Conservation (phyloP, 2,888 invertebrate species). For the Resseliella maxima region DNA sequence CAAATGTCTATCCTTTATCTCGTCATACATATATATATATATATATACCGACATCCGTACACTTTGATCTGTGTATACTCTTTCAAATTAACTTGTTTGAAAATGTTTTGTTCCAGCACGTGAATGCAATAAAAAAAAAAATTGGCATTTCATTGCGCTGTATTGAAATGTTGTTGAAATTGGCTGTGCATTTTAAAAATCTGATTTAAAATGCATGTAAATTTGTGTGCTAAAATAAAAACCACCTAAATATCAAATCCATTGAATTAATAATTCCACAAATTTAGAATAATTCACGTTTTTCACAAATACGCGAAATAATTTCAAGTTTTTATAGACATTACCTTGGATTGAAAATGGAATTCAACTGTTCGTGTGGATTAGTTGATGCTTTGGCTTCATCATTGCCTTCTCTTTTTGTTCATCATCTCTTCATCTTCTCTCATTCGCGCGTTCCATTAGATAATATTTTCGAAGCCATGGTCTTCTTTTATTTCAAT, state of each 20-base stretch:
- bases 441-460: neutral
- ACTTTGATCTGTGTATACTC: neutral
- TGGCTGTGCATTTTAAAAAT: neutral
- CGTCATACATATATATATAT: too few species aligned
- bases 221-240: neutral
- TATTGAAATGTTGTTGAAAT: neutral
- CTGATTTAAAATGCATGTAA: neutral
- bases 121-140: conserved; percentile 53
- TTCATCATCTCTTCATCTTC: neutral
- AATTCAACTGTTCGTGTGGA: too few species aligned
- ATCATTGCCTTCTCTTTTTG: neutral
- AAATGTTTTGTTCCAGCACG: conserved; percentile 48
- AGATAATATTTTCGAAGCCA: conserved; percentile 23
- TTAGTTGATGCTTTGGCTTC: too few species aligned
- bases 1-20: neutral
- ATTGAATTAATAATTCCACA: neutral
- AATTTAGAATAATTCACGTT: conserved; percentile 30
- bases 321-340: neutral
- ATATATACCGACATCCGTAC: too few species aligned
- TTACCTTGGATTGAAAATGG: neutral
- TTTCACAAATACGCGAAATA: neutral
- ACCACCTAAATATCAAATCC: conserved; percentile 16
- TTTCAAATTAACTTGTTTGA: conserved; percentile 34
- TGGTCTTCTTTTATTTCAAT: neutral
- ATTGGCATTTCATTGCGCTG: conserved; percentile 21